phyloP scores from a whole-genome alignment of 2,888 invertebrate genomes.

The Drosophila parthenogenetica region DNA sequence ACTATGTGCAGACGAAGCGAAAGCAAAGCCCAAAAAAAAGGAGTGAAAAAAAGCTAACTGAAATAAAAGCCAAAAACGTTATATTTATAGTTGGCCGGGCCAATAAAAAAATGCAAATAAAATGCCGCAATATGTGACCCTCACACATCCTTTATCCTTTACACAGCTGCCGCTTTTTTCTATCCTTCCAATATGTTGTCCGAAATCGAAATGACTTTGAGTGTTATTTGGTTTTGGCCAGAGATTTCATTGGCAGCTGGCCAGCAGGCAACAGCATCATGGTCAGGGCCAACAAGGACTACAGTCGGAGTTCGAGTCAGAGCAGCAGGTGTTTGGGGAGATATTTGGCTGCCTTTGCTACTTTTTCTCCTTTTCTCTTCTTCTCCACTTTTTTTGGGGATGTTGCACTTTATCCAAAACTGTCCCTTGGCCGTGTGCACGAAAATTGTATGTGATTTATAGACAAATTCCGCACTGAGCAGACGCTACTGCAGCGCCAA shows the following conservation, averaged over 20 bases:
- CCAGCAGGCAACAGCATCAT: constrained; percentile 40
- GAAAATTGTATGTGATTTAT: constrained; percentile 78
- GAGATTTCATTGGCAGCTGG: constrained; percentile 76
- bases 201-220: constrained; percentile 73
- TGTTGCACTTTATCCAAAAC: constrained; percentile 50
- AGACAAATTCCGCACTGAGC: constrained; percentile 43
- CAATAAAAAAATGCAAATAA: constrained; percentile 58
- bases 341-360: constrained; percentile 14
- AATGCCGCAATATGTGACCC: constrained; percentile 55
- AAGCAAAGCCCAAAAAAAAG: constrained; percentile 5
- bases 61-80: constrained; percentile 62
- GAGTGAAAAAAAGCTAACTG: constrained; percentile 25
- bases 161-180: constrained; percentile 1
- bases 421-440: constrained; percentile 56
- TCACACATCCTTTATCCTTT: constrained; percentile 10
- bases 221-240: constrained; percentile 73
- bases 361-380: background rate
- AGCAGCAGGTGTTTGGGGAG: constrained; percentile 70
- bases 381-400: constrained; percentile 5
- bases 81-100: constrained; percentile 65
- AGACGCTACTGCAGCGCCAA: constrained; percentile 57
- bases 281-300: constrained; percentile 33
- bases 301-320: background rate
- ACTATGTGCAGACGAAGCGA: constrained; percentile 58
- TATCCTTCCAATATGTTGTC: constrained; percentile 34